These are phyloP conservation scores for Triplophysa rosa DNA, from an alignment of 2,113 vertebrate genomes.

Conservation along the genomic window DNA sequence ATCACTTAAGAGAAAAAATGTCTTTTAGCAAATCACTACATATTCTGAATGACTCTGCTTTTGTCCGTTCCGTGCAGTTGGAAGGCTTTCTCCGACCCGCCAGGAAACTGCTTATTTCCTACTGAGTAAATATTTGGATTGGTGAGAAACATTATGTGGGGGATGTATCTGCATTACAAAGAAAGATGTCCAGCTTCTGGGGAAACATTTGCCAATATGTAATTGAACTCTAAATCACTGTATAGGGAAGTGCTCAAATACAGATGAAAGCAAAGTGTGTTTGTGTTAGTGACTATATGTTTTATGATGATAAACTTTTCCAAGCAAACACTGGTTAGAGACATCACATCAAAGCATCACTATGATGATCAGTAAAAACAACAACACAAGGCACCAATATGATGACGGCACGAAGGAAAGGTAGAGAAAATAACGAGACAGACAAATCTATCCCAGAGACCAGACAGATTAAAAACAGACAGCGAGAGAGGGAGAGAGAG, in stretches of 20 bases:
- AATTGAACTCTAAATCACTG: not conserved
- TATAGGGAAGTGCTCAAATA: not conserved
- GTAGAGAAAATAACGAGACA: not conserved
- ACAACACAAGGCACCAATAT: constrained; percentile 4
- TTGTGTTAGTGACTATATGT: not conserved
- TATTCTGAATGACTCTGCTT: not conserved
- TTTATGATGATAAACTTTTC: not conserved
- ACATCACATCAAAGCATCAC: constrained; percentile 5
- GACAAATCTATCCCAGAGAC: not conserved
- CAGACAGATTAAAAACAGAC: constrained; percentile 25
- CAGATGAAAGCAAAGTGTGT: not conserved
- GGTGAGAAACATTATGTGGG: constrained; percentile 41
- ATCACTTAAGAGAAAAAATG: not conserved
- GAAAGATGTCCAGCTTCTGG: constrained; percentile 20
- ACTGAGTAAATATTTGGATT: constrained; percentile 35
- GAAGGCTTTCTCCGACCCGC: not conserved
- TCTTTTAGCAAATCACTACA: not conserved
- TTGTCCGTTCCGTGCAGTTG: not conserved
- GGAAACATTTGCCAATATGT: not conserved
- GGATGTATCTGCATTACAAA: constrained; percentile 33
- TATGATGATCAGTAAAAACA: constrained; percentile 10
- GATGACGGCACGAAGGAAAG: not conserved
- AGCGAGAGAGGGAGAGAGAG: not conserved
- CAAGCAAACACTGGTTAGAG: not conserved
- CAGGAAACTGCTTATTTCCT: constrained; percentile 6